Percentiles rank a stretch among this genome's conserved stretches.
phyloP scores from a whole-genome alignment of 2,797 vertebrate genomes.

The Monodelphis domestica region DNA sequence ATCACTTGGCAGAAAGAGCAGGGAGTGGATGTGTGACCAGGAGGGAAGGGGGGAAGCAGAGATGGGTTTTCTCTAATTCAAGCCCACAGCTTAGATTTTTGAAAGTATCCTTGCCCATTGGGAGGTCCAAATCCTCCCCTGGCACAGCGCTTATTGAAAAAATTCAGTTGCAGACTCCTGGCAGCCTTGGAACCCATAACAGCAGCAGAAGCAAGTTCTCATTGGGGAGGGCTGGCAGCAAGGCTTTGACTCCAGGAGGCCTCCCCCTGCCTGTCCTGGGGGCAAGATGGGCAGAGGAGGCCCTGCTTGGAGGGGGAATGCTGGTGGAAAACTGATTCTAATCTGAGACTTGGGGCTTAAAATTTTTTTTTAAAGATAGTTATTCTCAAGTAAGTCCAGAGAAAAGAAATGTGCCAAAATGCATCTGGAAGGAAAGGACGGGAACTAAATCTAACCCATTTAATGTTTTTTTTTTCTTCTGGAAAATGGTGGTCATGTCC shows the following conservation, averaged over 20 bases:
- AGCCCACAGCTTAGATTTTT: background rate
- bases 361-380: background rate
- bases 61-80: background rate
- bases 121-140: background rate
- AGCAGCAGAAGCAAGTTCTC: background rate
- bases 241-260: background rate
- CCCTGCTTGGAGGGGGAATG: background rate
- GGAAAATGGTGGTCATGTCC: slow-evolving; percentile 28
- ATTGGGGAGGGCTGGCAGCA: background rate
- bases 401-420: slow-evolving; percentile 11
- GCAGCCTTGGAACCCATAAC: background rate
- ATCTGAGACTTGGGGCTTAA: background rate
- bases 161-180: background rate
- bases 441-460: background rate
- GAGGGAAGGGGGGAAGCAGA: background rate
- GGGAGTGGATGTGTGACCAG: background rate
- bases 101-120: background rate
- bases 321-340: background rate
- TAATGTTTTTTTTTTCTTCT: slow-evolving; percentile 43
- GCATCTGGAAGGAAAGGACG: background rate
- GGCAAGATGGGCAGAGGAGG: background rate
- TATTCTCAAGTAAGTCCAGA: background rate
- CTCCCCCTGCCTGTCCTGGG: background rate
- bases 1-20: background rate
- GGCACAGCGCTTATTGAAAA: background rate